Evolutionary conservation across 2,888 invertebrate genomes (phyloP).

Genomic region (Lasius platythorax): DNA sequence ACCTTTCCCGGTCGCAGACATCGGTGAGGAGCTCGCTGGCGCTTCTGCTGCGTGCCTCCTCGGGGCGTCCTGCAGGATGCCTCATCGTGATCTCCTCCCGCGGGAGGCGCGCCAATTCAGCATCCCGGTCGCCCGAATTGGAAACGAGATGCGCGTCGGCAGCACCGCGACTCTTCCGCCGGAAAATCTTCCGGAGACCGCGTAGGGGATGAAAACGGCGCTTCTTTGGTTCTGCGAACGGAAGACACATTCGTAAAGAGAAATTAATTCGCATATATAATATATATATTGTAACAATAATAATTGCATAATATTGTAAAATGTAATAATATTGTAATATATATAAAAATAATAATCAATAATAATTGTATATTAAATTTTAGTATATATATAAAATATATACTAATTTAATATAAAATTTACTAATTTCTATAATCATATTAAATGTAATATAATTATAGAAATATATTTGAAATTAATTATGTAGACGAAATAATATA

Average conservation of each 20-base stretch:
- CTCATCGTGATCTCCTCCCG: slow-evolving; percentile 86
- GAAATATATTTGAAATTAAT: not conserved
- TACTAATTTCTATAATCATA: too few species aligned
- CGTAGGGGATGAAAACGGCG: slow-evolving; percentile 89
- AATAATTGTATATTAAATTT: too few species aligned
- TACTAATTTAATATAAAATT: too few species aligned
- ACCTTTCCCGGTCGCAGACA: slow-evolving; percentile 82
- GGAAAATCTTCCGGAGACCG: slow-evolving; percentile 91
- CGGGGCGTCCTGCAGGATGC: slow-evolving; percentile 86
- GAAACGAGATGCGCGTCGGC: slow-evolving; percentile 82
- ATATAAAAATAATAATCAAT: too few species aligned
- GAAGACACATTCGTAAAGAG: not conserved
- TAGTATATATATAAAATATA: too few species aligned
- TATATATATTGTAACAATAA: not conserved
- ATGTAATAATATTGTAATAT: too few species aligned
- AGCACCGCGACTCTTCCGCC: slow-evolving; percentile 87
- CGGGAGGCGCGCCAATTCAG: slow-evolving; percentile 81
- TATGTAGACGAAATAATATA: not conserved
- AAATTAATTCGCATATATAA: not conserved
- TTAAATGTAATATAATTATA: not conserved
- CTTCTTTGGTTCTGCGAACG: slow-evolving; percentile 87
- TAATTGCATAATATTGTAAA: too few species aligned
- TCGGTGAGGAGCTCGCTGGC: slow-evolving; percentile 90
- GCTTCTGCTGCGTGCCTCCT: slow-evolving; percentile 88
- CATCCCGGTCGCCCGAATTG: slow-evolving; percentile 70